Evolutionary conservation across 2,888 invertebrate species (phyloP).

Genomic region (Pseudococcus longispinus): DNA sequence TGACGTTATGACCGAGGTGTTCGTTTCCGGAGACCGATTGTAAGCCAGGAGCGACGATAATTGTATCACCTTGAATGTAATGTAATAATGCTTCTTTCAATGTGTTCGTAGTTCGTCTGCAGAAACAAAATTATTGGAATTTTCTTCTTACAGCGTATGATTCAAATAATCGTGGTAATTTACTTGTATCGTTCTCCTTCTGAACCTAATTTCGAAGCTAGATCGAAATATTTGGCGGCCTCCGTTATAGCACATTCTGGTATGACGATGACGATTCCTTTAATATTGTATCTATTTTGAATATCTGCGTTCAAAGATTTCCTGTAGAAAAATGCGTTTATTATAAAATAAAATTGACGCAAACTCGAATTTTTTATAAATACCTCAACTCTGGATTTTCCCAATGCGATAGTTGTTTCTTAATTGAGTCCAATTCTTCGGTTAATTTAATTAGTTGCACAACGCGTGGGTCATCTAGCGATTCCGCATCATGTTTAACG

Average conservation of each 20-base stretch:
- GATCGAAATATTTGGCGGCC: neutral
- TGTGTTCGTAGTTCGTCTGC: neutral
- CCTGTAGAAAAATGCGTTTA: neutral
- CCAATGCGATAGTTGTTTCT: neutral
- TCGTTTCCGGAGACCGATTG: neutral
- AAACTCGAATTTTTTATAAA: neutral
- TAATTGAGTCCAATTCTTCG: neutral
- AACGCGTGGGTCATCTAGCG: neutral
- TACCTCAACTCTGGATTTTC: constrained; percentile 3
- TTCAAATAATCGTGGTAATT: neutral
- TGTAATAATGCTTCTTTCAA: neutral
- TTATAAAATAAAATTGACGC: neutral
- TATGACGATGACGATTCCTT: neutral
- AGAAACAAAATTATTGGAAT: neutral
- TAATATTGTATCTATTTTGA: neutral
- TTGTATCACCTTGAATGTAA: constrained; percentile 3
- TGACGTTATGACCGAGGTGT: neutral
- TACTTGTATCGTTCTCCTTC: neutral
- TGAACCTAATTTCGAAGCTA: neutral
- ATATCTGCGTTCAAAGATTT: neutral
- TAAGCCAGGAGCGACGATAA: neutral
- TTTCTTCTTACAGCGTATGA: neutral
- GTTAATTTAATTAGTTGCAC: neutral
- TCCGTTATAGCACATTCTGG: neutral
- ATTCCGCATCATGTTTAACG: neutral